These are phyloP conservation scores for Cetonia aurata DNA, from an alignment of 2,888 invertebrate genomes.

Conservation along the genomic window DNA sequence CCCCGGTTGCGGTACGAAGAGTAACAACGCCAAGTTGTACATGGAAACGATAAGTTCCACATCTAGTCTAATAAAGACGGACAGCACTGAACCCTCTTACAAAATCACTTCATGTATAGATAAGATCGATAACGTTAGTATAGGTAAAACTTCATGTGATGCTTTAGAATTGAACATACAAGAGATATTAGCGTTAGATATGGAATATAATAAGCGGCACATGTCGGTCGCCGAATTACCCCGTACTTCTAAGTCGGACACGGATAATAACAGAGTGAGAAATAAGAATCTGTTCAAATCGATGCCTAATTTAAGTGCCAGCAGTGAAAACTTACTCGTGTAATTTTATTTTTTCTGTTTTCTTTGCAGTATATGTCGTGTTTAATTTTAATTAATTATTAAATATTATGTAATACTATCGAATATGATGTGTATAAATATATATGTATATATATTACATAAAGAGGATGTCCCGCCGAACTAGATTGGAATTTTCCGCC, in stretches of 20 bases:
- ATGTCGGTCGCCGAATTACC: conserved; percentile 59
- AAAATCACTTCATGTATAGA: conserved; percentile 42
- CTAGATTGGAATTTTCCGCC: too few relatives aligned
- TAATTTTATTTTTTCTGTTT: conserved; percentile 51
- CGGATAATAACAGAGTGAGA: conserved; percentile 56
- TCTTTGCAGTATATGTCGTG: conserved; percentile 37
- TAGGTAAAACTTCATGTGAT: conserved; percentile 63
- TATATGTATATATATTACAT: too few relatives aligned
- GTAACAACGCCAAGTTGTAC: conserved; percentile 42
- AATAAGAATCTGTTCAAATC: conserved; percentile 70
- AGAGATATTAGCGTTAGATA: conserved; percentile 69
- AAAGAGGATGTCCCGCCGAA: too few relatives aligned
- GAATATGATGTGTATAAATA: conserved; percentile 7
- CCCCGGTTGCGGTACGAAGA: conserved; percentile 36
- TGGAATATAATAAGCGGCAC: conserved; percentile 63
- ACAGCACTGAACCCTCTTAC: conserved; percentile 42
- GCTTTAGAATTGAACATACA: conserved; percentile 66
- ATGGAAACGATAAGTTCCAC: conserved; percentile 45
- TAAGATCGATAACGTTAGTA: conserved; percentile 47
- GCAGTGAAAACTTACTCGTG: conserved; percentile 74
- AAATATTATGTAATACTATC: conserved; percentile 30
- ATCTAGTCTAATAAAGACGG: conserved; percentile 49
- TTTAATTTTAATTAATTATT: conserved; percentile 39
- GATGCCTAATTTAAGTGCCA: conserved; percentile 80
- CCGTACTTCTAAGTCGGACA: conserved; percentile 59